Evolutionary conservation across 1,140 invertebrate genomes (phyloP).

Genomic region (Bombus huntii): DNA sequence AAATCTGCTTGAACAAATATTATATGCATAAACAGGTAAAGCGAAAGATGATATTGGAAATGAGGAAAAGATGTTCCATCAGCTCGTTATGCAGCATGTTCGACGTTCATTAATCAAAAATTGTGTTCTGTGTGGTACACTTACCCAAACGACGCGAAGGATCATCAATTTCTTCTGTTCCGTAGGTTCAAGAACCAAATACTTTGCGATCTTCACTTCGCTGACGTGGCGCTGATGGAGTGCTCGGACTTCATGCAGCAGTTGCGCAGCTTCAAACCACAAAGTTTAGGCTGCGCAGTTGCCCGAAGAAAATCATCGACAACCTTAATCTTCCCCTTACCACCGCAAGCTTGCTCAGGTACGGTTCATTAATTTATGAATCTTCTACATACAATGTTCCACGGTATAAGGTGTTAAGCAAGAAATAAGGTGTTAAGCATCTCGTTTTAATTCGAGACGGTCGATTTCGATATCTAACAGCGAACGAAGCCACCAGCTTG

Average conservation of each 20-base stretch:
- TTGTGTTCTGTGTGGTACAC: background rate
- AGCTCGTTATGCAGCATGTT: background rate
- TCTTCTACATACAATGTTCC: too few relatives aligned
- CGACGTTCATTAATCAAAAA: background rate
- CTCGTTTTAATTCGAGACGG: too few relatives aligned
- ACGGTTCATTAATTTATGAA: constrained; percentile 66
- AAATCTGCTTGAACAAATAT: too few relatives aligned
- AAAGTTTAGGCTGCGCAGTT: constrained; percentile 96
- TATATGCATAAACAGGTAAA: too few relatives aligned
- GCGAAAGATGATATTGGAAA: background rate
- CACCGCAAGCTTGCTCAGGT: constrained; percentile 97
- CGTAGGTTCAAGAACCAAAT: constrained; percentile 91
- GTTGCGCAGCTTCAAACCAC: constrained; percentile 96
- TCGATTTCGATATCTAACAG: too few relatives aligned
- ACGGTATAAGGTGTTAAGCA: too few relatives aligned
- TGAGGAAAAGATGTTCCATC: background rate
- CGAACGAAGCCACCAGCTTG: too few relatives aligned
- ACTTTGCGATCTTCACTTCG: constrained; percentile 94
- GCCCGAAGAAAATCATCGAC: constrained; percentile 95
- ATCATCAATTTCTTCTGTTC: constrained; percentile 30
- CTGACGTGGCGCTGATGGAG: constrained; percentile 97
- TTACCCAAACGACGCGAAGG: background rate
- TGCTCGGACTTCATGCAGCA: constrained; percentile 98
- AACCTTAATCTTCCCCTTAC: constrained; percentile 95
- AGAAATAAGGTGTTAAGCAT: too few relatives aligned